Base-by-base conservation (phyloP, 2,797 vertebrate species). In the Chiloscyllium punctatum region DNA sequence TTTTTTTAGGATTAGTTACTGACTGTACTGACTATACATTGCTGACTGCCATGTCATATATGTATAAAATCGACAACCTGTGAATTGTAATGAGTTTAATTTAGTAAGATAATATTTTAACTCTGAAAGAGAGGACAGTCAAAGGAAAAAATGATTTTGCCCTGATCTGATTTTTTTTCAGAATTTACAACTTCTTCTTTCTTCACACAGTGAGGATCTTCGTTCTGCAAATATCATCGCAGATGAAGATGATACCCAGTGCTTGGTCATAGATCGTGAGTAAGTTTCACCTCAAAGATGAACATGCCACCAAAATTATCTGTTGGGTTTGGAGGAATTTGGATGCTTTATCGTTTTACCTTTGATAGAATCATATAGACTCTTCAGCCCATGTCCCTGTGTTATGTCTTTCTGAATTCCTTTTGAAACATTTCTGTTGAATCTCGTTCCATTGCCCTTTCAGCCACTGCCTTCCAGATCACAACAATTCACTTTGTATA, bases 211-310 rank as follows among this genome's bases (percentile, higher is more conserved):
- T 96, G 98, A 98, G 96, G 98, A 98, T 86, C 97, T 98, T 25
- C 98, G 98, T 51, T 98, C 98, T 18, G 98, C 98, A 96, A 98
- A 98, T 96, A 98, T 98, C 95, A 96, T 98, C 96, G 98, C 97
- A 95, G 97, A 95, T 92, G 97, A 98, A 96, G 97, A 97, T 30
- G 97, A 97, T 96, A 98, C 98, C n/a, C 97, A 98, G 72, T 98
- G 98, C 96, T 97, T 98, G 96, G 98, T 98, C 95, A 97, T 98
- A 96, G 98, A 98, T 96, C 97, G 98, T 97, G 98, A 98, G 98
- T 98, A 97, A 98, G 98, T 71, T 94, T 30, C 48, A 57, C 57
- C 3, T 95, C 95, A 88, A 21, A 42, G 25, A 37, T 77, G 42
- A 53, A 6, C 94, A 53, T 74, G 18, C 94, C 71, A 53, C 13